phyloP scores from a whole-genome alignment of 2,113 vertebrate species.

The Engystomops pustulosus region DNA sequence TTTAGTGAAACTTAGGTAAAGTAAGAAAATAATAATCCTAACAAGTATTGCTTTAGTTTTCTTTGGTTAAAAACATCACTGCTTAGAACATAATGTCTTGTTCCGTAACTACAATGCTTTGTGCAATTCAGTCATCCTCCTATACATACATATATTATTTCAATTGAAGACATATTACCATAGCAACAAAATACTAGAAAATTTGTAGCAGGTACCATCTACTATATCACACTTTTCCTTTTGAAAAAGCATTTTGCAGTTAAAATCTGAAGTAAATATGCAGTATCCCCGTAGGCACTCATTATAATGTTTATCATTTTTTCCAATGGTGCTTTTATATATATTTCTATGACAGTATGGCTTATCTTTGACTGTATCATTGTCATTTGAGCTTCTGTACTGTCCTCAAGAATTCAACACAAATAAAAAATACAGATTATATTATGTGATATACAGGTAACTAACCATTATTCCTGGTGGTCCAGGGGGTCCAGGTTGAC shows the following conservation, averaged over 20 bases:
- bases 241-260: no score
- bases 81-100: slow-evolving; percentile 6
- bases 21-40: neutral
- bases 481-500: slow-evolving; percentile 77
- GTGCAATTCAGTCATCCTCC: neutral
- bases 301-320: no score
- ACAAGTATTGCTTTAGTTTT: neutral
- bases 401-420: no score
- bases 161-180: slow-evolving; percentile 19
- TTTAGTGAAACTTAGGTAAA: neutral
- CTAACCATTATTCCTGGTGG: slow-evolving; percentile 76
- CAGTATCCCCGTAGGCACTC: no score
- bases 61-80: neutral
- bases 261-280: no score
- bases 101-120: slow-evolving; percentile 15
- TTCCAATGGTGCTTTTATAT: no score
- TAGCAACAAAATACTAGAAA: slow-evolving; percentile 17
- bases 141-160: neutral
- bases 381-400: no score
- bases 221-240: neutral
- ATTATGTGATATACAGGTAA: neutral
- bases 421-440: no score
- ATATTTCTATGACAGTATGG: no score
- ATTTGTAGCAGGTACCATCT: neutral
- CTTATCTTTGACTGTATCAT: no score